Conservation (phyloP, 23 tunicate species). For the Phallusia fumigata region DNA sequence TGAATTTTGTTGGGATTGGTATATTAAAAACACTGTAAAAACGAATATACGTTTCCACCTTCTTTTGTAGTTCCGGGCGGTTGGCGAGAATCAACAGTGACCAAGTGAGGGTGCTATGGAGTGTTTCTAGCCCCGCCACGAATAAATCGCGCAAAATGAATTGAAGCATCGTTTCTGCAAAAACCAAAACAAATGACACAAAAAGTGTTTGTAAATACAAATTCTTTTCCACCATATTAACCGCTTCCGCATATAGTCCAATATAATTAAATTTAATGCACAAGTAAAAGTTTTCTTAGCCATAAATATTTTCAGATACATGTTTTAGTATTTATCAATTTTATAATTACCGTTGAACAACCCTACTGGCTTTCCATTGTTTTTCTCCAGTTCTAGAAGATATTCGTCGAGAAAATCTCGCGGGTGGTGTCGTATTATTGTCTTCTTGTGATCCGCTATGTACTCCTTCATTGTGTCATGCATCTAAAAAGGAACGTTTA, state of each 20-base stretch:
- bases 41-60: slow-evolving; percentile 3
- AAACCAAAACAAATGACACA: no score
- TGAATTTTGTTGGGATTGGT: no score
- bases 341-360: background rate
- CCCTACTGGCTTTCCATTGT: background rate
- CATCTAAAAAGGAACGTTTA: background rate
- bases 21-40: no score
- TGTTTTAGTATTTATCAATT: no score
- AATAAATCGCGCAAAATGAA: slow-evolving; percentile 18
- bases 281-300: no score
- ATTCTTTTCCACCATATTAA: no score
- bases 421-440: background rate
- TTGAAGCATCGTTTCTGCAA: background rate
- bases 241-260: no score
- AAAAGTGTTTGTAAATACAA: no score
- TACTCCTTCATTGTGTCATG: background rate
- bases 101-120: slow-evolving; percentile 15
- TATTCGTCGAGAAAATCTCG: background rate
- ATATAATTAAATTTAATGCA: no score
- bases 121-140: slow-evolving; percentile 21
- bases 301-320: no score
- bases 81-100: slow-evolving; percentile 7
- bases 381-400: background rate
- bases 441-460: background rate
- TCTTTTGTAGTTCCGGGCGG: slow-evolving; percentile 23